These are phyloP conservation scores for Mus pahari DNA, from an alignment of 2,113 vertebrate species.

Conservation along the genomic window DNA sequence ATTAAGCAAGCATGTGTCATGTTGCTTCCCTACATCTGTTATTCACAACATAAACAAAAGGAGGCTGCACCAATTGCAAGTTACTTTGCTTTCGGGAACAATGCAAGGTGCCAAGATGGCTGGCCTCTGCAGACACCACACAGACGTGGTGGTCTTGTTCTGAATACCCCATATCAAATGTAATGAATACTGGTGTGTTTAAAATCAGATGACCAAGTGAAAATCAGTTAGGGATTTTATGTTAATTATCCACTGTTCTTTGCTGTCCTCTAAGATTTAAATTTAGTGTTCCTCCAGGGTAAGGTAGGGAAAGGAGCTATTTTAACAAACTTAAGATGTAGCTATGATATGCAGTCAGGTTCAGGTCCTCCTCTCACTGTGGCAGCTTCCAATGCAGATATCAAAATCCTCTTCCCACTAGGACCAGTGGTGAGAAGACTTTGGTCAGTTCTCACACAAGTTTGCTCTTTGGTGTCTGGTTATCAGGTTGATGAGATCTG, in stretches of 20 bases:
- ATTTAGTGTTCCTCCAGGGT: not conserved
- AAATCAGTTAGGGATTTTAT: not conserved
- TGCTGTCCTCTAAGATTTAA: not conserved
- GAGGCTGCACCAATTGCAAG: slow-evolving; percentile 72
- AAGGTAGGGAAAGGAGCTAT: not conserved
- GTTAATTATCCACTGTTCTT: not conserved
- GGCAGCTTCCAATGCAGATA: not conserved
- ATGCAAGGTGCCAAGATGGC: slow-evolving; percentile 68
- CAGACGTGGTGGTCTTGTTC: not conserved
- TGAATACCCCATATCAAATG: not conserved
- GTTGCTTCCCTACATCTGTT: slow-evolving; percentile 86
- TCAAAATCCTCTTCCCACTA: not conserved
- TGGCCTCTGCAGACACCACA: slow-evolving; percentile 54
- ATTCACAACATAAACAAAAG: slow-evolving; percentile 85
- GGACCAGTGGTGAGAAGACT: too few species aligned
- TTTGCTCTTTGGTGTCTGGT: not conserved
- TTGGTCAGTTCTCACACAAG: not conserved
- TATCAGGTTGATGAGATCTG: not conserved
- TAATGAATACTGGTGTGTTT: not conserved
- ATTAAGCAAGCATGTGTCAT: slow-evolving; percentile 87
- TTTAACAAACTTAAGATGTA: not conserved
- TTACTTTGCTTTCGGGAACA: slow-evolving; percentile 76
- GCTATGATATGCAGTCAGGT: not conserved
- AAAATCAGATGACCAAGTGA: not conserved
- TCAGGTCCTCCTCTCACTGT: not conserved